phyloP scores from a whole-genome alignment of 1,140 invertebrate genomes.

The Calephelis virginiensis region DNA sequence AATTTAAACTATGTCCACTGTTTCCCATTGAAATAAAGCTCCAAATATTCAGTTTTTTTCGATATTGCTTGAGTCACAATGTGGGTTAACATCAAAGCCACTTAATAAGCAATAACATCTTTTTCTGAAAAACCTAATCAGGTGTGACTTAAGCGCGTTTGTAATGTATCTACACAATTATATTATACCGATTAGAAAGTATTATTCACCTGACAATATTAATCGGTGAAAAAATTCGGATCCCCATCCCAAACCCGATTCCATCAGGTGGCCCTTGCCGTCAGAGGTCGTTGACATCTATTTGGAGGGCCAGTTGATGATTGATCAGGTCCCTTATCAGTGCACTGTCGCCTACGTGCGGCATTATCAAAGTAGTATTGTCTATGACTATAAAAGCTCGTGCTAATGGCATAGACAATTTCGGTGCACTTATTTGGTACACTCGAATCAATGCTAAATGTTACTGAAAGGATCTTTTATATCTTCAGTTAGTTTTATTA shows the following conservation, averaged over 20 bases:
- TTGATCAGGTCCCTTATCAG: conserved; percentile 72
- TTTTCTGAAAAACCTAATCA: too few relatives aligned
- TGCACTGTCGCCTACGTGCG: conserved; percentile 66
- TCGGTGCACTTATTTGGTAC: conserved; percentile 1
- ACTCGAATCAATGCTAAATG: conserved; percentile 4
- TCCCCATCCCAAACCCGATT: conserved; percentile 60
- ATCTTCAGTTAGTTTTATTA: background rate
- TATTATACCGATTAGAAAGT: conserved; percentile 6
- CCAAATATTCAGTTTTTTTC: too few relatives aligned
- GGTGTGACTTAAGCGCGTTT: too few relatives aligned
- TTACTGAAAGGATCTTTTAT: conserved; percentile 2
- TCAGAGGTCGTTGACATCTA: conserved; percentile 61
- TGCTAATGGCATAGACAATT: conserved; percentile 40
- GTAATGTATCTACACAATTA: too few relatives aligned
- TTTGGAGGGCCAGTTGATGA: conserved; percentile 69
- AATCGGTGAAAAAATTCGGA: conserved; percentile 40
- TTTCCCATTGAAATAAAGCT: too few relatives aligned
- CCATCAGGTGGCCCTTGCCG: conserved; percentile 56
- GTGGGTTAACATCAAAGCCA: too few relatives aligned
- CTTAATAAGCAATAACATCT: too few relatives aligned
- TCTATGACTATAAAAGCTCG: conserved; percentile 49
- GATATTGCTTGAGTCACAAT: too few relatives aligned
- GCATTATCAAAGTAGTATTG: conserved; percentile 72
- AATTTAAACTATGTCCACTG: too few relatives aligned
- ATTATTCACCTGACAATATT: conserved; percentile 25